Evolutionary conservation across 2,888 invertebrate species (phyloP).

Genomic region (Quadroppia sp.): DNA sequence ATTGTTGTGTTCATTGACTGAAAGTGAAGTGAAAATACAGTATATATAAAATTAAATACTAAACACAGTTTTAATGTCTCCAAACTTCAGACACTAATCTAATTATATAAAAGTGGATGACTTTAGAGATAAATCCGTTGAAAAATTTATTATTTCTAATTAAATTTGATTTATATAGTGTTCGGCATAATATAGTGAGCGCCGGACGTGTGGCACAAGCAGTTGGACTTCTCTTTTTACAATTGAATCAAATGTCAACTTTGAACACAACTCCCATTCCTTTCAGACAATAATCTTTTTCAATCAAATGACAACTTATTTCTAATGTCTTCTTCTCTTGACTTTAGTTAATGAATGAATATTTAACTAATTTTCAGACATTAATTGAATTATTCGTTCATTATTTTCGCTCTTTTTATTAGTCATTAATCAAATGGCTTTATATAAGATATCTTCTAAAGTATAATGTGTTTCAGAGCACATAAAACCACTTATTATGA

Average conservation of each 20-base stretch:
- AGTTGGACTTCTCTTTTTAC: not conserved
- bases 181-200: no score
- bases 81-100: slow-evolving; percentile 2
- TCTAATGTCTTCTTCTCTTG: not conserved
- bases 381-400: slow-evolving; percentile 1
- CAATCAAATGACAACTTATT: no score
- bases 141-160: slow-evolving; percentile 19
- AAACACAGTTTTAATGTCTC: slow-evolving; percentile 6
- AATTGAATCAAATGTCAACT: not conserved
- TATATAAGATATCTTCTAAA: not conserved
- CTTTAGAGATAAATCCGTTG: not conserved
- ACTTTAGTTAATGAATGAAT: not conserved
- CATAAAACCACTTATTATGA: slow-evolving; percentile 10
- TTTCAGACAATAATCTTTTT: no score
- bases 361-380: not conserved
- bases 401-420: not conserved
- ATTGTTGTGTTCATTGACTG: not conserved
- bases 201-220: not conserved
- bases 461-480: slow-evolving; percentile 3
- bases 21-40: not conserved
- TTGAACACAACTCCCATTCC: not conserved
- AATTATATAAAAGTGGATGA: not conserved
- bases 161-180: slow-evolving; percentile 24
- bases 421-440: not conserved
- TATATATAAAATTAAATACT: slow-evolving; percentile 3